These are phyloP conservation scores for Marmota flaviventris DNA, from an alignment of 2,113 vertebrate genomes.

Conservation along the genomic window DNA sequence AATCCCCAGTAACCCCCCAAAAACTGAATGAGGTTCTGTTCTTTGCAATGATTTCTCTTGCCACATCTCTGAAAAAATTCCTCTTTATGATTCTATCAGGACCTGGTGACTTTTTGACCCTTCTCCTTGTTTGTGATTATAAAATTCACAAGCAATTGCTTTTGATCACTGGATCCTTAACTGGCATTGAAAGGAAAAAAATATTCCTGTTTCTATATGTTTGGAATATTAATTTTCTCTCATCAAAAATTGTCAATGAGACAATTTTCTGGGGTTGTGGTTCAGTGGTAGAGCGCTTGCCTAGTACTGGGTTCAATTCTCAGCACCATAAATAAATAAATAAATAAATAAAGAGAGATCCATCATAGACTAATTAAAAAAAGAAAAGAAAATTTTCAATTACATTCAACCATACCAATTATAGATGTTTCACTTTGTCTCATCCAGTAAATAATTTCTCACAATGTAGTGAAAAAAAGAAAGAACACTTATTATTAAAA, in stretches of 20 bases:
- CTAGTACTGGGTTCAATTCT: too few relatives aligned
- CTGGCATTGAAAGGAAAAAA: not conserved
- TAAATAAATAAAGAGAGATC: too few relatives aligned
- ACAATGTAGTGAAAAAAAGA: not conserved
- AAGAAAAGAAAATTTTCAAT: not conserved
- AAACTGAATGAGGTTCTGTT: not conserved
- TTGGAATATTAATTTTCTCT: not conserved
- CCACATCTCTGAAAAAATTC: not conserved
- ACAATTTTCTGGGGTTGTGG: too few relatives aligned
- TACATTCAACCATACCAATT: not conserved
- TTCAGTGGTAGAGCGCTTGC: too few relatives aligned
- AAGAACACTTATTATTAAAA: not conserved
- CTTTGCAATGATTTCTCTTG: not conserved
- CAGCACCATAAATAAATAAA: too few relatives aligned
- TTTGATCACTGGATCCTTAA: constrained; percentile 2
- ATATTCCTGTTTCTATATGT: not conserved
- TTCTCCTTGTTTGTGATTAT: not conserved
- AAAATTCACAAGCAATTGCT: constrained; percentile 24
- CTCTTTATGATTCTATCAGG: not conserved
- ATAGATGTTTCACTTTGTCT: not conserved
- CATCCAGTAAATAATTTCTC: not conserved
- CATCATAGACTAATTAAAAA: too few relatives aligned
- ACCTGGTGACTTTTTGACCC: not conserved
- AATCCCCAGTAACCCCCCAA: too few relatives aligned
- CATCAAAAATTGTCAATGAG: not conserved